These are phyloP conservation scores for Kryptolebias ocellatus DNA, from an alignment of 2,797 vertebrate genomes.

Conservation along the genomic window DNA sequence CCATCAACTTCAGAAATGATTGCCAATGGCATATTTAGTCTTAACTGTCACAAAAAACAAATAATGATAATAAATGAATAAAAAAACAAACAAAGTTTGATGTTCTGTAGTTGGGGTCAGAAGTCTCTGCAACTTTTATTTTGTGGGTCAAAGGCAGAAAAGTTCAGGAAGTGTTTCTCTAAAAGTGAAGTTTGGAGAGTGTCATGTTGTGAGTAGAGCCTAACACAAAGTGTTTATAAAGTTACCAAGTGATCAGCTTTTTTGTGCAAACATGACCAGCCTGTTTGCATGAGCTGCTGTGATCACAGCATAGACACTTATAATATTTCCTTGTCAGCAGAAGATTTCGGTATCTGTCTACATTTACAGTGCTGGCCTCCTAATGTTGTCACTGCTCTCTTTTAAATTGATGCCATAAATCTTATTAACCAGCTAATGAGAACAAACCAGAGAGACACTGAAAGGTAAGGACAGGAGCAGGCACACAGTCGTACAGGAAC, in stretches of 20 bases:
- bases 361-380: neutral
- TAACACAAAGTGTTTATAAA: neutral
- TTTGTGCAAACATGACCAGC: neutral
- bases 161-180: too few relatives aligned
- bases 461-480: slow-evolving; percentile 22
- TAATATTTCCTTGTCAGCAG: too few relatives aligned
- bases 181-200: too few relatives aligned
- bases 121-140: too few relatives aligned
- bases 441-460: neutral
- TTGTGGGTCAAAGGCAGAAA: too few relatives aligned
- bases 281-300: neutral
- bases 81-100: too few relatives aligned
- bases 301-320: neutral
- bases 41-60: too few relatives aligned
- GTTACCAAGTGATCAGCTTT: neutral
- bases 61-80: too few relatives aligned
- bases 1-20: too few relatives aligned
- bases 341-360: neutral
- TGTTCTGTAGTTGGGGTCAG: too few relatives aligned
- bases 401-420: slow-evolving; percentile 17
- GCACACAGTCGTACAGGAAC: slow-evolving; percentile 23
- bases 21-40: too few relatives aligned
- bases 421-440: slow-evolving; percentile 28
- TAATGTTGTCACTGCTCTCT: slow-evolving; percentile 18
- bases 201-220: too few relatives aligned